phyloP scores from a whole-genome alignment of 2,113 vertebrate species.

The Perccottus glenii region DNA sequence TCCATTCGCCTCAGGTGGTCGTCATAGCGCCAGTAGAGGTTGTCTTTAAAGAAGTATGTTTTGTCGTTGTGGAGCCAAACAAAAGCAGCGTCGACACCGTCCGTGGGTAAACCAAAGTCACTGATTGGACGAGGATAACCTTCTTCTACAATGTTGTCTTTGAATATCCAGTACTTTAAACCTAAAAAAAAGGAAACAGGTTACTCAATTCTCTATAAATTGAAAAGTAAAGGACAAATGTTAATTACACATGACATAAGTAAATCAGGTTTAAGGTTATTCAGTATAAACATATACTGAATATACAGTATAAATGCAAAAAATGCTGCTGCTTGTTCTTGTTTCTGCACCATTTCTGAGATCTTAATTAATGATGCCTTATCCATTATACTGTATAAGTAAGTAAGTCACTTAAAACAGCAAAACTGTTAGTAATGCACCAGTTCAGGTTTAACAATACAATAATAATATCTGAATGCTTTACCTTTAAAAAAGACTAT shows the following conservation, averaged over 20 bases:
- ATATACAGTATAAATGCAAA: background rate
- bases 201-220: background rate
- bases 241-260: too few species aligned
- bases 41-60: conserved; percentile 97
- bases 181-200: conserved; percentile 76
- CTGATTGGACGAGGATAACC: conserved; percentile 91
- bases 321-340: conserved; percentile 11
- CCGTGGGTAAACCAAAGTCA: conserved; percentile 89
- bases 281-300: too few species aligned
- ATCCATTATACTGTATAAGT: too few species aligned
- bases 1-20: conserved; percentile 90
- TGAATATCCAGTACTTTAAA: conserved; percentile 95
- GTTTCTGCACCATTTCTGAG: conserved; percentile 1
- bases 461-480: too few species aligned
- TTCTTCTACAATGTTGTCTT: conserved; percentile 94
- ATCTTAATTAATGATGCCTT: too few species aligned
- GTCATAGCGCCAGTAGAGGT: conserved; percentile 90
- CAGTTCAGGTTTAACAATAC: too few species aligned
- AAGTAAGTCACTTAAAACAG: background rate
- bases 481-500: conserved; percentile 98
- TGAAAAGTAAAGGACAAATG: background rate
- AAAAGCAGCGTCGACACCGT: conserved; percentile 89
- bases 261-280: too few species aligned
- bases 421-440: background rate
- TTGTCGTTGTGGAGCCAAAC: conserved; percentile 94